phyloP scores from a whole-genome alignment of 2,888 invertebrate species.

The Vandiemenella viatica region DNA sequence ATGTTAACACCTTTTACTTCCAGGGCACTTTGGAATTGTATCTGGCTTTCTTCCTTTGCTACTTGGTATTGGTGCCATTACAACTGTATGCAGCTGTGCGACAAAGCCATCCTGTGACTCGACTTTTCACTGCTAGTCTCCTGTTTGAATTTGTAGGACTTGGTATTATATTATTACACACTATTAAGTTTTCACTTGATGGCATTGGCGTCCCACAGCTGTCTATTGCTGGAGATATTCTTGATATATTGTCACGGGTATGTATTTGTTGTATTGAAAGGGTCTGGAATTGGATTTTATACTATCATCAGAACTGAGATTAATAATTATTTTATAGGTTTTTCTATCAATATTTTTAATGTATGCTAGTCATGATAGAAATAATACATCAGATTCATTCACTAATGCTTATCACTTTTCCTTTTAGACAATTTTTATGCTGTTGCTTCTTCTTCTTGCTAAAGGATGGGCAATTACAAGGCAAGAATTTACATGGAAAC shows the following conservation, averaged over 20 bases:
- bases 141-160: constrained; percentile 73
- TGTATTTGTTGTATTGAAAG: constrained; percentile 28
- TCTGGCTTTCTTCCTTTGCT: constrained; percentile 71
- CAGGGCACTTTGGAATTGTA: constrained; percentile 83
- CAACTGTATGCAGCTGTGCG: constrained; percentile 81
- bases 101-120: constrained; percentile 83
- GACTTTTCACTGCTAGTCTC: constrained; percentile 75
- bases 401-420: too few relatives aligned
- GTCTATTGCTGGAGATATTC: constrained; percentile 76
- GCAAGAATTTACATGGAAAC: constrained; percentile 75
- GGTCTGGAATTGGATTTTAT: too few relatives aligned
- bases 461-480: constrained; percentile 96
- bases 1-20: too few relatives aligned
- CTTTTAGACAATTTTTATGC: constrained; percentile 79
- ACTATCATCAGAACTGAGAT: too few relatives aligned
- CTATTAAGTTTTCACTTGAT: constrained; percentile 77
- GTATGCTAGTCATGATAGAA: background rate
- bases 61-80: constrained; percentile 70
- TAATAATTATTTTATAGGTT: constrained; percentile 6
- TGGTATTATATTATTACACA: constrained; percentile 74
- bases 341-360: constrained; percentile 4
- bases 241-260: constrained; percentile 83
- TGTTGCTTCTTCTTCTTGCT: constrained; percentile 76
- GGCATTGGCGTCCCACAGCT: constrained; percentile 74
- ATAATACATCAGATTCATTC: too few relatives aligned